Conservation (phyloP, 2,797 vertebrate species). For the Peromyscus eremicus region DNA sequence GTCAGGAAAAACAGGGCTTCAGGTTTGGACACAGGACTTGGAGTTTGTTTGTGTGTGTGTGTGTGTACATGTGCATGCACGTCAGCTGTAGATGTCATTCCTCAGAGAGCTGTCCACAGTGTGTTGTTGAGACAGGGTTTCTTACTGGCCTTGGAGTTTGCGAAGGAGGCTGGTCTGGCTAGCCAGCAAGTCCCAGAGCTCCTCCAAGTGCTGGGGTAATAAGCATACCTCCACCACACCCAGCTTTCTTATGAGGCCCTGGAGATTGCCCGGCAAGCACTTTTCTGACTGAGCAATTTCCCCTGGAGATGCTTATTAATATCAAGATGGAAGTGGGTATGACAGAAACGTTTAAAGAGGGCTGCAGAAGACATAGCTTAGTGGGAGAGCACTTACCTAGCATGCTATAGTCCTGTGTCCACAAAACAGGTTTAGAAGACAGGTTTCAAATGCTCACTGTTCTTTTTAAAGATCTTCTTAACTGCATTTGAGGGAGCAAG, state of each 20-base stretch:
- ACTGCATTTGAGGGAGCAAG: slow-evolving; percentile 20
- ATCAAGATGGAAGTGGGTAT: neutral
- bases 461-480: neutral
- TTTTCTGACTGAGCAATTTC: neutral
- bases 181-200: neutral
- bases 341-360: neutral
- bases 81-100: neutral
- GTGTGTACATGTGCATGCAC: neutral
- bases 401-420: too few relatives aligned
- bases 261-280: neutral
- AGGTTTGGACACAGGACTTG: neutral
- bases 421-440: slow-evolving; percentile 11
- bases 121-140: neutral
- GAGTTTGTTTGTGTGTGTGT: neutral
- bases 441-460: neutral
- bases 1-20: slow-evolving; percentile 12
- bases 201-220: neutral
- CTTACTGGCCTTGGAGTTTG: neutral
- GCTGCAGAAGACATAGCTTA: neutral
- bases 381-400: neutral
- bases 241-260: neutral
- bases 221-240: neutral
- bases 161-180: neutral
- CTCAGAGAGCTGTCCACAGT: neutral
- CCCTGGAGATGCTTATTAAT: neutral